Percentiles rank a stretch among this genome's conserved stretches.
phyloP scores from a whole-genome alignment of 2,797 vertebrate species.

The Ctenochaetus hawaiiensis region DNA sequence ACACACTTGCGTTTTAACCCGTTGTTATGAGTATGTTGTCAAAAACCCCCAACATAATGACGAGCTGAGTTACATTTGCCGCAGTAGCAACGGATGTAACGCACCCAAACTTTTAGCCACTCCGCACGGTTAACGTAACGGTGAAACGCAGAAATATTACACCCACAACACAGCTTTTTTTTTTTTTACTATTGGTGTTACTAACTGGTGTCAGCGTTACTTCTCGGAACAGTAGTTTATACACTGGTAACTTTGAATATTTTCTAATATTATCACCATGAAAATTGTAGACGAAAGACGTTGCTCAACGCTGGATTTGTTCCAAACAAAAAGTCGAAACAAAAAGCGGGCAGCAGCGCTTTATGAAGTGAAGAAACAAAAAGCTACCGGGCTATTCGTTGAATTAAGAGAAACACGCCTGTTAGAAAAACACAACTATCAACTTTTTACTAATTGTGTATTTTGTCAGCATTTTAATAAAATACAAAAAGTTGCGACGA shows the following conservation, averaged over 20 bases:
- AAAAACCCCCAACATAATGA: background rate
- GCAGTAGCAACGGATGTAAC: background rate
- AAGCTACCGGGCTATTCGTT: conserved; percentile 77
- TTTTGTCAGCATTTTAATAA: background rate
- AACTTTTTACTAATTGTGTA: rapidly evolving
- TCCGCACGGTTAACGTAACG: background rate
- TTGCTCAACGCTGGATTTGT: background rate
- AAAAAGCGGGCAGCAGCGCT: conserved; percentile 68
- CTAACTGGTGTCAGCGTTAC: background rate
- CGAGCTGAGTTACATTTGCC: rapidly evolving
- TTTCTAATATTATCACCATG: rapidly evolving
- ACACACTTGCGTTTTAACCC: background rate
- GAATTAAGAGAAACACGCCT: conserved; percentile 36
- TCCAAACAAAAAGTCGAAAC: conserved; percentile 35
- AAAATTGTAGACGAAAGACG: rapidly evolving
- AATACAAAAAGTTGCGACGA: conserved; percentile 7
- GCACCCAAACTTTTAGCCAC: conserved; percentile 33
- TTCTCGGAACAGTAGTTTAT: background rate
- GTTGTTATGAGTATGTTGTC: background rate
- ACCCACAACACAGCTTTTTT: conserved; percentile 32
- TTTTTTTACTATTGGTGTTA: conserved; percentile 4
- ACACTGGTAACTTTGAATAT: rapidly evolving
- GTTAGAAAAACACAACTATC: background rate
- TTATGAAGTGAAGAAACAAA: conserved; percentile 80
- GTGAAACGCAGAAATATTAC: conserved; percentile 23